These are phyloP conservation scores for Diadema setosum DNA, from an alignment of 35 echinoderm and acorn worm species.

Conservation along the genomic window DNA sequence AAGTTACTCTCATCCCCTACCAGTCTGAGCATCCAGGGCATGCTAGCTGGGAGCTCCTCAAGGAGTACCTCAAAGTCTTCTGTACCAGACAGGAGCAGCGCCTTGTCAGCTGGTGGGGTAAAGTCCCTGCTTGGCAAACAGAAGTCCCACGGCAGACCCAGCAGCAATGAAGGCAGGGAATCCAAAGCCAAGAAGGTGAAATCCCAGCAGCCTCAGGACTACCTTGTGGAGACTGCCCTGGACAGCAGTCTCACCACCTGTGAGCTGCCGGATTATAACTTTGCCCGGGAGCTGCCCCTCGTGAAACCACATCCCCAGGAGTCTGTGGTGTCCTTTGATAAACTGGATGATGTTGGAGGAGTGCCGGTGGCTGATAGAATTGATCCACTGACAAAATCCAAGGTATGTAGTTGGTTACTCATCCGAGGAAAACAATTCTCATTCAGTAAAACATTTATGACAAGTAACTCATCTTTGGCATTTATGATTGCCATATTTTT, in stretches of 20 bases:
- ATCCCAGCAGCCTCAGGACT: background rate
- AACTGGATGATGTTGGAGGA: background rate
- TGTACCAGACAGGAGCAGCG: too few relatives aligned
- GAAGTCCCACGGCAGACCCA: background rate
- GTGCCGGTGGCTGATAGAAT: background rate
- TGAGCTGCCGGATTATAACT: background rate
- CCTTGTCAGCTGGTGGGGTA: background rate
- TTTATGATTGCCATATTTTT: too few relatives aligned
- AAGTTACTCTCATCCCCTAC: background rate
- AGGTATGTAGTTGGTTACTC: too few relatives aligned
- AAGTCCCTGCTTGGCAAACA: background rate
- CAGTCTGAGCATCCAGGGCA: background rate
- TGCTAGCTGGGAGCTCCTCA: background rate
- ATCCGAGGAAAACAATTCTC: too few relatives aligned
- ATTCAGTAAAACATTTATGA: too few relatives aligned
- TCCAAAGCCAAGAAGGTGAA: conserved; percentile 16
- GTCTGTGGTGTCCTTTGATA: background rate
- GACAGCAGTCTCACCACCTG: background rate
- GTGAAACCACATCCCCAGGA: background rate
- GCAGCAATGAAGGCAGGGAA: background rate
- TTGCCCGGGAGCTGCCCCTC: background rate
- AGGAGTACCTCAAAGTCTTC: background rate
- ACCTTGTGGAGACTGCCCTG: background rate
- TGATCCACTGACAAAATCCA: background rate
- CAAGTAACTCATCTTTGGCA: too few relatives aligned